Percentiles rank a stretch among this genome's conserved stretches.
Evolutionary conservation across 2,113 vertebrate genomes (phyloP).

Genomic region (Anolis carolinensis): DNA sequence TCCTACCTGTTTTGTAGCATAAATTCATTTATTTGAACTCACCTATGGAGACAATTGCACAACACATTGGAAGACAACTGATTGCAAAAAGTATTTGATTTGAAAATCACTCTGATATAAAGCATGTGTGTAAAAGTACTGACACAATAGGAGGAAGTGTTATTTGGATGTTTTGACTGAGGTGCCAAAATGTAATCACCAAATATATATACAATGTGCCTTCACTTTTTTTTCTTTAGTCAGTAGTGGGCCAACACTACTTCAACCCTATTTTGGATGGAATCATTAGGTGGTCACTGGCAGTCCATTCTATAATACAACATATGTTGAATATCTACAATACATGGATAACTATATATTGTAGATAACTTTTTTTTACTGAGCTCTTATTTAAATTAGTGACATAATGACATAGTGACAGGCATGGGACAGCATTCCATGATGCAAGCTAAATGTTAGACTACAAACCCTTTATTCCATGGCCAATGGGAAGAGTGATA

Average conservation of each 20-base stretch:
- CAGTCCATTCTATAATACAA: not conserved
- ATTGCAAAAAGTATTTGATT: not conserved
- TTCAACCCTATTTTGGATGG: not conserved
- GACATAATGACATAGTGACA: not conserved
- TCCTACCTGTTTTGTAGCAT: too few relatives aligned
- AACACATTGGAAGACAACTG: not conserved
- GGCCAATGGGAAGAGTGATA: too few relatives aligned
- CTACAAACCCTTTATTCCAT: not conserved
- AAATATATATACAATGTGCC: not conserved
- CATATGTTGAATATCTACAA: not conserved
- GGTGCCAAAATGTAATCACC: not conserved
- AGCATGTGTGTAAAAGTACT: not conserved
- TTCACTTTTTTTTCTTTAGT: not conserved
- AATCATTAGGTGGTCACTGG: not conserved
- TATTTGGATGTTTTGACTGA: not conserved
- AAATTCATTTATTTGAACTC: not conserved
- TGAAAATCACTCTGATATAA: not conserved
- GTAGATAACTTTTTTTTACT: not conserved
- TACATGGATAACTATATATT: too few relatives aligned
- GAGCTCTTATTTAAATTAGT: not conserved
- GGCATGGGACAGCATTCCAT: not conserved
- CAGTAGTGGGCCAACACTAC: not conserved
- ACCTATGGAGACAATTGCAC: not conserved
- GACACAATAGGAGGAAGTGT: not conserved
- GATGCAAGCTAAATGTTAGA: not conserved